Evolutionary conservation across 2,888 invertebrate species (phyloP).

Genomic region (Plusia festucae): DNA sequence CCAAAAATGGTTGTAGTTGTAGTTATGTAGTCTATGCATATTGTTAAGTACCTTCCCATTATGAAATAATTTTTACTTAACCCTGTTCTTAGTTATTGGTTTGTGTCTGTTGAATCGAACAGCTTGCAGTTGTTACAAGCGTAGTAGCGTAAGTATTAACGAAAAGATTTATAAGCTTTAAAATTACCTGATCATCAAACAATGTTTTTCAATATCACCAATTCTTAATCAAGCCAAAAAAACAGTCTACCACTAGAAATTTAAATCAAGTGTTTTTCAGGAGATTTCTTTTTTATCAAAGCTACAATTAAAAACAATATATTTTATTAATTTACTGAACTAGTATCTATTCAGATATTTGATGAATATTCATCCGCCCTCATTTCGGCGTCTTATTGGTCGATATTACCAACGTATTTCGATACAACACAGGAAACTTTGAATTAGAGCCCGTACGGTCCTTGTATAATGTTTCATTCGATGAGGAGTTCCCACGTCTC

Average conservation of each 20-base stretch:
- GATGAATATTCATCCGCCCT: too few relatives aligned
- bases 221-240: not conserved
- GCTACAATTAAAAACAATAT: too few relatives aligned
- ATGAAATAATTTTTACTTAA: not conserved
- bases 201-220: not conserved
- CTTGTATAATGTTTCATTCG: not conserved
- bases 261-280: too few relatives aligned
- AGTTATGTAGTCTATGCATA: not conserved
- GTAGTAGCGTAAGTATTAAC: not conserved
- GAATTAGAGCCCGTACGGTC: not conserved
- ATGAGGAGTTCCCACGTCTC: not conserved
- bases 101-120: not conserved
- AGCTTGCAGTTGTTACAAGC: too few relatives aligned
- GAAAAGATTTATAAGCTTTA: not conserved
- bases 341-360: too few relatives aligned
- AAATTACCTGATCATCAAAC: not conserved
- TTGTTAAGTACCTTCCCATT: not conserved
- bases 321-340: too few relatives aligned
- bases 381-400: too few relatives aligned
- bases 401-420: not conserved
- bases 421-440: not conserved
- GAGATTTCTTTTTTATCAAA: too few relatives aligned
- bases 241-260: too few relatives aligned
- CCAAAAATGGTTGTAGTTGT: not conserved
- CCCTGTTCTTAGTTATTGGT: not conserved